These are phyloP conservation scores for Neosilurus hyrtlii DNA, from an alignment of 2,797 vertebrate species.

Conservation along the genomic window DNA sequence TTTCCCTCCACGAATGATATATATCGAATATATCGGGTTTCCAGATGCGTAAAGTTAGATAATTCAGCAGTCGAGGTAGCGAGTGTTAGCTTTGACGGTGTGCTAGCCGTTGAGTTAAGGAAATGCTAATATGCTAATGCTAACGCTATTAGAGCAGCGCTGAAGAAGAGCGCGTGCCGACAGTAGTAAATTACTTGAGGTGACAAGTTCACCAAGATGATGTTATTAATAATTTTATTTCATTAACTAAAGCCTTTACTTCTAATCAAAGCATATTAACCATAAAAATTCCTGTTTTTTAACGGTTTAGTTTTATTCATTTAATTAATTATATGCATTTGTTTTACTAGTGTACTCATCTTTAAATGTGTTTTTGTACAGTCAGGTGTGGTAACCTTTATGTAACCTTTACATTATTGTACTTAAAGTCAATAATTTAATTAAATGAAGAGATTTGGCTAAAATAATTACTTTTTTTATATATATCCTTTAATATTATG, in stretches of 20 bases:
- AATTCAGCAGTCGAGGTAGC: background rate
- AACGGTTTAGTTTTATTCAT: background rate
- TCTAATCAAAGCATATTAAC: background rate
- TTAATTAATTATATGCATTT: background rate
- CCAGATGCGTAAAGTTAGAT: background rate
- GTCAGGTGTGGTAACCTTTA: no score
- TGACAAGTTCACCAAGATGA: background rate
- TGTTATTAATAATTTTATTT: background rate
- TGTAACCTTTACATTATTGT: no score
- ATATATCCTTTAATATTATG: background rate
- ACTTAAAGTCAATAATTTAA: background rate
- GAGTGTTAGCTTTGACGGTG: background rate
- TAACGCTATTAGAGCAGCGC: background rate
- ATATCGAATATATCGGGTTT: background rate
- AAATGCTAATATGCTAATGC: background rate
- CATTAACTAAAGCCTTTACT: background rate
- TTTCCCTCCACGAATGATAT: background rate
- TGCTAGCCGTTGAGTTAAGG: background rate
- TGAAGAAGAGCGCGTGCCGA: slow-evolving; percentile 1
- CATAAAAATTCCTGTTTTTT: background rate
- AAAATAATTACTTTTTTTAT: background rate
- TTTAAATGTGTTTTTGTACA: no score
- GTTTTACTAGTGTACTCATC: no score
- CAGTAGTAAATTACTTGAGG: background rate
- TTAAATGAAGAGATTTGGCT: background rate